Conservation (phyloP, 2,113 vertebrate genomes). For the Cepphus grylle region DNA sequence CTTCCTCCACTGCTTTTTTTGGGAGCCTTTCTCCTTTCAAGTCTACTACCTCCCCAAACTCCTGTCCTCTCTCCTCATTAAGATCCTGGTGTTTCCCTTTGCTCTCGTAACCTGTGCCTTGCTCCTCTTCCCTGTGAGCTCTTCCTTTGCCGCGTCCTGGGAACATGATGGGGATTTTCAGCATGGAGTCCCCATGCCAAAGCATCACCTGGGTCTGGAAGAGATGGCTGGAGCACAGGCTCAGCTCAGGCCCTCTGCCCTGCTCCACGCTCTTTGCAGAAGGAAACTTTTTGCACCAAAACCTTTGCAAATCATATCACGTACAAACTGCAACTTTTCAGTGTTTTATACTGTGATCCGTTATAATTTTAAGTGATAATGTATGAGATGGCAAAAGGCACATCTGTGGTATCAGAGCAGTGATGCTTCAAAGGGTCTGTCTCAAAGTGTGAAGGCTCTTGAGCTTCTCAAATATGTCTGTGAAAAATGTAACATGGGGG, state of each 20-base stretch:
- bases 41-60: neutral
- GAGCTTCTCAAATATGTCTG: slow-evolving; percentile 60
- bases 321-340: slow-evolving; percentile 56
- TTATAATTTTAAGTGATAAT: slow-evolving; percentile 65
- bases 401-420: slow-evolving; percentile 65
- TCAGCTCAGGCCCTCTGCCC: neutral
- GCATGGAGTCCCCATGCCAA: neutral
- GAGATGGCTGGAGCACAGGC: neutral
- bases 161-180: neutral
- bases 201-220: neutral
- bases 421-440: slow-evolving; percentile 63
- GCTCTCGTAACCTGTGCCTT: neutral
- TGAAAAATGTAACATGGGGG: slow-evolving; percentile 42
- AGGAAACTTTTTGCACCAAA: neutral
- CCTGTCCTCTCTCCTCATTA: neutral
- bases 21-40: neutral
- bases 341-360: slow-evolving; percentile 48
- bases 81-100: neutral
- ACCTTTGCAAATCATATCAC: slow-evolving; percentile 52
- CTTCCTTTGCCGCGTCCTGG: neutral
- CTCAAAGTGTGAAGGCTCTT: slow-evolving; percentile 66
- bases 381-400: slow-evolving; percentile 66
- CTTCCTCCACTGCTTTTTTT: neutral
- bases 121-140: neutral
- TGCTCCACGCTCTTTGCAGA: neutral